A percentile compares a stretch with the other conserved stretches of the same genome.
These are phyloP conservation scores for Eupeodes latifasciatus DNA, from an alignment of 2,888 invertebrate genomes.

Conservation along the genomic window DNA sequence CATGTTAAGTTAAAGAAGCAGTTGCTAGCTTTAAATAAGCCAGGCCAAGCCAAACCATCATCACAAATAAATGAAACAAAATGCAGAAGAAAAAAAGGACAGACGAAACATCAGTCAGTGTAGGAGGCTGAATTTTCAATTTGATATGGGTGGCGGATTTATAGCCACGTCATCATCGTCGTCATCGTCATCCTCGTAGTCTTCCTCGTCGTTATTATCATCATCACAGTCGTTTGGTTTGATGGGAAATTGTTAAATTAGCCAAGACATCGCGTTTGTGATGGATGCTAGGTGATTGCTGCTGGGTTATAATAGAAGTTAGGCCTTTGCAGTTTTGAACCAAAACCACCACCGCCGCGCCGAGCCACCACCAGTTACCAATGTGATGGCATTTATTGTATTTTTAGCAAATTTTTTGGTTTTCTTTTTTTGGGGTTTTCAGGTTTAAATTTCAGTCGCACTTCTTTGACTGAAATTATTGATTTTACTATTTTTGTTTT, in stretches of 20 bases:
- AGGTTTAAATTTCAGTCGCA: not conserved
- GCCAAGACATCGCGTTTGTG: constrained; percentile 68
- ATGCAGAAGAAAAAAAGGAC: not conserved
- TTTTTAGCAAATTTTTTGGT: not conserved
- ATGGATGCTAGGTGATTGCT: constrained; percentile 39
- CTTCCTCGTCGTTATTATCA: constrained; percentile 68
- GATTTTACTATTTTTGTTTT: no score
- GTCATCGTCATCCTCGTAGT: constrained; percentile 60
- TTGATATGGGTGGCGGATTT: constrained; percentile 73
- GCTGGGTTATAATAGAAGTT: constrained; percentile 49
- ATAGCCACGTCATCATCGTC: constrained; percentile 72
- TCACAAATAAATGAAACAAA: constrained; percentile 13
- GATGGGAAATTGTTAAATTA: constrained; percentile 76
- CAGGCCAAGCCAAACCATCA: not conserved
- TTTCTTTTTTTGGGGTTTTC: not conserved
- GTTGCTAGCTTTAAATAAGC: constrained; percentile 30
- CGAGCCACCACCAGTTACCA: not conserved
- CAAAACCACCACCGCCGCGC: not conserved
- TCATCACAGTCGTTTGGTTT: constrained; percentile 72
- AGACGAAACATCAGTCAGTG: not conserved
- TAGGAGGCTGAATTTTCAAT: constrained; percentile 64
- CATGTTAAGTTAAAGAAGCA: constrained; percentile 7
- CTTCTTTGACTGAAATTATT: no score
- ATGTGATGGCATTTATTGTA: not conserved
- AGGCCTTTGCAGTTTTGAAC: constrained; percentile 48